Evolutionary conservation across 1,140 invertebrate species (phyloP).

Genomic region (Drosophila carrolli): DNA sequence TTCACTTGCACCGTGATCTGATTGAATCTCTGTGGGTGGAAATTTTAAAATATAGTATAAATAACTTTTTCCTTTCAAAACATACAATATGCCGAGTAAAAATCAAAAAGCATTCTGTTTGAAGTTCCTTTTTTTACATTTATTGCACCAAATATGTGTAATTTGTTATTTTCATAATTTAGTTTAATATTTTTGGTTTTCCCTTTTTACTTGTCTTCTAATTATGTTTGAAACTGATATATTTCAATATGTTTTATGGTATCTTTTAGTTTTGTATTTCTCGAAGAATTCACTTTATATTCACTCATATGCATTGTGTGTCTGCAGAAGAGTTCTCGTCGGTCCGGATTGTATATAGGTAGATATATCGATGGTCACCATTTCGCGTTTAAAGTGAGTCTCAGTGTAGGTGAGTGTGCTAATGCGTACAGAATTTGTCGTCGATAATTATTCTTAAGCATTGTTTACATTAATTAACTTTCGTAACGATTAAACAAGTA

Average conservation of each 20-base stretch:
- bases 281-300: constrained; percentile 51
- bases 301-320: constrained; percentile 39
- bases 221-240: constrained; percentile 78
- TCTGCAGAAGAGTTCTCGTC: constrained; percentile 25
- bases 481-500: constrained; percentile 50
- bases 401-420: constrained; percentile 40
- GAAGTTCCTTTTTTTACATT: constrained; percentile 80
- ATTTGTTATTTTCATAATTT: constrained; percentile 57
- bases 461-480: constrained; percentile 50
- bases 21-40: constrained; percentile 2
- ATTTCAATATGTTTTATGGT: constrained; percentile 63
- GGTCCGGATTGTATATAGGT: constrained; percentile 51
- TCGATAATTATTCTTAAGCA: constrained; percentile 37
- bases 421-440: constrained; percentile 50
- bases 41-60: not conserved
- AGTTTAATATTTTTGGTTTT: constrained; percentile 38
- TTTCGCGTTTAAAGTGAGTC: constrained; percentile 72
- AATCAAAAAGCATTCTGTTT: constrained; percentile 40
- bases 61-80: too few species aligned
- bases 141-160: constrained; percentile 79
- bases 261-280: constrained; percentile 47
- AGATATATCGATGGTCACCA: constrained; percentile 79
- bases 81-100: not conserved
- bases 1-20: not conserved
- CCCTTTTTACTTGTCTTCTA: constrained; percentile 48